Evolutionary conservation across 2,888 invertebrate genomes (phyloP).

Genomic region (Diaphora mendica): DNA sequence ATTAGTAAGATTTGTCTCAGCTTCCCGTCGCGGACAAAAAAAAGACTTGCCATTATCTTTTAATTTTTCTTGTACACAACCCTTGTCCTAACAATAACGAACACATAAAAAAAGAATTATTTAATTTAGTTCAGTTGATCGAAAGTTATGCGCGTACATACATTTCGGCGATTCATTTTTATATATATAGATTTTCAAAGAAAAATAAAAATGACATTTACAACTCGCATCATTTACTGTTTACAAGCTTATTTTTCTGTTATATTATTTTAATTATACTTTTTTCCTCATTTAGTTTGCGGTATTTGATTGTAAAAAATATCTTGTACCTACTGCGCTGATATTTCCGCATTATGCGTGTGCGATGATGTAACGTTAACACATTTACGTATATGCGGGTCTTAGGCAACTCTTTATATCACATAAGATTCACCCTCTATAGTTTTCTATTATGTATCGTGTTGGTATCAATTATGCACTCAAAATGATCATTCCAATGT

Average conservation of each 20-base stretch:
- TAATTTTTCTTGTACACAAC: too few relatives aligned
- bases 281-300: background rate
- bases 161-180: too few relatives aligned
- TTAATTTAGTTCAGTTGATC: too few relatives aligned
- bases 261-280: background rate
- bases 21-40: too few relatives aligned
- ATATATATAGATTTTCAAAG: background rate
- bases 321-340: slow-evolving; percentile 29
- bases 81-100: too few relatives aligned
- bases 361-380: slow-evolving; percentile 51
- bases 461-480: background rate
- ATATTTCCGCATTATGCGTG: slow-evolving; percentile 64
- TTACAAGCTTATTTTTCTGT: background rate
- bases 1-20: too few relatives aligned
- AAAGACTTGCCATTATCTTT: too few relatives aligned
- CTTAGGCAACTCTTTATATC: slow-evolving; percentile 51
- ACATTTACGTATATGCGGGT: slow-evolving; percentile 63
- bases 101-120: too few relatives aligned
- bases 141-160: too few relatives aligned
- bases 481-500: background rate
- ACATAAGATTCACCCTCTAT: slow-evolving; percentile 42
- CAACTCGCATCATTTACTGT: background rate
- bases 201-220: background rate
- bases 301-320: background rate
- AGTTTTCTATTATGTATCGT: slow-evolving; percentile 25